A percentile compares a stretch with the other conserved stretches of the same genome.
Evolutionary conservation across 2,797 vertebrate genomes (phyloP).

Genomic region (Gymnothorax reevesii): DNA sequence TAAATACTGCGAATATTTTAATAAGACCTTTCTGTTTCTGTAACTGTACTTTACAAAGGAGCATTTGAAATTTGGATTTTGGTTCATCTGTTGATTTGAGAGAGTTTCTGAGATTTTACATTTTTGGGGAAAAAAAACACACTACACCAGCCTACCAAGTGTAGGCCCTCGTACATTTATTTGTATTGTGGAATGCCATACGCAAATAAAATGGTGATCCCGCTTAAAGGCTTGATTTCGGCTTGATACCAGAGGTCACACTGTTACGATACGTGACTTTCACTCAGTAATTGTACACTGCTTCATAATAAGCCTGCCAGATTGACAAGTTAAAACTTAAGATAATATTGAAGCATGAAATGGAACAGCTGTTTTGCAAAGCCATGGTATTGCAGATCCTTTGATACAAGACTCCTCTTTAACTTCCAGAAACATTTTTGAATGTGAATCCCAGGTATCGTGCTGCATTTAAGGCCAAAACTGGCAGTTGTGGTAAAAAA

Average conservation of each 20-base stretch:
- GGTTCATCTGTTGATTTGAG: conserved; percentile 51
- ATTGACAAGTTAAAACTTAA: background rate
- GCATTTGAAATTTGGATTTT: conserved; percentile 42
- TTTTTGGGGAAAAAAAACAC: conserved; percentile 43
- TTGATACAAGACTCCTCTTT: background rate
- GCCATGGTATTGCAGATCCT: background rate
- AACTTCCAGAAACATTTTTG: conserved; percentile 16
- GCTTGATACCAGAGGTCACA: background rate
- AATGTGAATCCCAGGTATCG: conserved; percentile 12
- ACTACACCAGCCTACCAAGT: background rate
- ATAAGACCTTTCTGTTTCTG: background rate
- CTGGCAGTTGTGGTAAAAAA: background rate
- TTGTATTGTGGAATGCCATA: background rate
- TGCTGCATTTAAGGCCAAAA: conserved; percentile 5
- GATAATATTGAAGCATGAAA: too few species aligned
- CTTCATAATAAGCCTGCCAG: background rate
- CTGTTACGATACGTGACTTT: background rate
- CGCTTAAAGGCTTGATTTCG: background rate
- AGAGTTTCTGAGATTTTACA: conserved; percentile 68
- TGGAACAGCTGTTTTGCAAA: background rate
- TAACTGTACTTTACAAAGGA: background rate
- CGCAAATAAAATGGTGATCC: conserved; percentile 8
- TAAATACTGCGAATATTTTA: conserved; percentile 19
- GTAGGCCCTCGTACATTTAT: background rate
- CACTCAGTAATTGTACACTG: background rate